phyloP scores from a whole-genome alignment of 2,113 vertebrate genomes.

The Chrysemys picta region DNA sequence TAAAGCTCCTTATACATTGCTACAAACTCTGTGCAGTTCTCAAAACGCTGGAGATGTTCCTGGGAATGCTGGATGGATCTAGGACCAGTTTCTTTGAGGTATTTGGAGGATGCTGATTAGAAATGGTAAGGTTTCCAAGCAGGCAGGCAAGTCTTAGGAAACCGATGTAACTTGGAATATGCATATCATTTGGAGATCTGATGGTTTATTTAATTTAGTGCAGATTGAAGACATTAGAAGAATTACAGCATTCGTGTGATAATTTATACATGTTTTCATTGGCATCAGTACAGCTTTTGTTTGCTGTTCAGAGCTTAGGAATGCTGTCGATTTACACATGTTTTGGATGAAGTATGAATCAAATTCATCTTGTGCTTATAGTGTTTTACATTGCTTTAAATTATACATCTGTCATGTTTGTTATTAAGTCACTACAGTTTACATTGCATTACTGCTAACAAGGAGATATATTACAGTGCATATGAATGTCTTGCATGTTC shows the following conservation, averaged over 20 bases:
- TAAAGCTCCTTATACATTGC: background rate
- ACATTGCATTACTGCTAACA: background rate
- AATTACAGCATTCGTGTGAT: accelerated
- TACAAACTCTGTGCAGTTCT: background rate
- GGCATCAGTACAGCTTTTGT: background rate
- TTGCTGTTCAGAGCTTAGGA: background rate
- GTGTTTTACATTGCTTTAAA: background rate
- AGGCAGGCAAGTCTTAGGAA: background rate
- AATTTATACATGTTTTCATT: background rate
- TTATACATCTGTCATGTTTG: conserved; percentile 27
- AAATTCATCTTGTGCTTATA: background rate
- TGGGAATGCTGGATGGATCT: background rate
- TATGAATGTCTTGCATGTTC: background rate
- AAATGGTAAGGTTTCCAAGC: accelerated
- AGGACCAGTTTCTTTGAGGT: background rate
- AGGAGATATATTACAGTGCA: background rate
- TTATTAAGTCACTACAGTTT: background rate
- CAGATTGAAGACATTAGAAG: background rate
- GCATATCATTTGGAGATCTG: no score
- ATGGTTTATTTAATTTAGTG: accelerated
- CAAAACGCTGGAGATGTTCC: background rate
- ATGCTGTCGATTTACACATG: background rate
- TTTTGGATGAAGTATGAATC: conserved; percentile 6
- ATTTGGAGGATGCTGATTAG: accelerated
- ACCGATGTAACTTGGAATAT: background rate